Percentiles rank a stretch among this genome's conserved stretches.
Evolutionary conservation across 2,888 invertebrate species (phyloP).

Genomic region (Drosophila fulvimacula): DNA sequence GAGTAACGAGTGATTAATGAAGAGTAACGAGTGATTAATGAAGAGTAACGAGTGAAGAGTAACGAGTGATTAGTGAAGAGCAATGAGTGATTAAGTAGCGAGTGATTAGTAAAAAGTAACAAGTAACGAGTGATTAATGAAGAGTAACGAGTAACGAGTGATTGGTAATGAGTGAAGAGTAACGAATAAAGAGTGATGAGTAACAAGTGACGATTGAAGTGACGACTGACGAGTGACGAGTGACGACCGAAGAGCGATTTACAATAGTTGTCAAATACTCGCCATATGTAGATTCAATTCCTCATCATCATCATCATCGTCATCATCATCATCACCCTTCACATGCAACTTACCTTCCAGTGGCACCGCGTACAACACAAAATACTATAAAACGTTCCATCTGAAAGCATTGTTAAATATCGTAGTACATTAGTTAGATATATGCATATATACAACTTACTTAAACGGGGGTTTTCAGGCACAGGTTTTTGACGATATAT

Average conservation of each 20-base stretch:
- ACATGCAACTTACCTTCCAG: conserved; percentile 23
- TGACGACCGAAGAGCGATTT: not conserved
- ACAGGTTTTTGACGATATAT: not conserved
- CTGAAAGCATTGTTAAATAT: conserved; percentile 17
- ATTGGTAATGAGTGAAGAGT: not conserved
- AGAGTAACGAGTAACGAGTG: not conserved
- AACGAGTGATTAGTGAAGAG: too few relatives aligned
- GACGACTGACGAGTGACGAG: too few relatives aligned
- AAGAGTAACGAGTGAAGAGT: not conserved
- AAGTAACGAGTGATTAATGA: not conserved
- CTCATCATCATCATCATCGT: too few relatives aligned
- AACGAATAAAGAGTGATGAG: too few relatives aligned
- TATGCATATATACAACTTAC: not conserved
- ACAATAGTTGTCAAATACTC: not conserved
- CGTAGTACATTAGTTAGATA: not conserved
- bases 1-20: not conserved
- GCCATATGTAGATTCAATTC: not conserved
- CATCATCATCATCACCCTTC: too few relatives aligned
- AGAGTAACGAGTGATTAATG: not conserved
- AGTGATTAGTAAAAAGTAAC: not conserved
- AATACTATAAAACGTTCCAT: conserved; percentile 62
- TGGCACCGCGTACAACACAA: conserved; percentile 49
- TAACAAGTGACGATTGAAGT: too few relatives aligned
- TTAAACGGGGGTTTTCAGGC: not conserved
- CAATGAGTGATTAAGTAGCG: too few relatives aligned